phyloP scores from a whole-genome alignment of 2,113 vertebrate species.

The Girardinichthys multiradiatus region DNA sequence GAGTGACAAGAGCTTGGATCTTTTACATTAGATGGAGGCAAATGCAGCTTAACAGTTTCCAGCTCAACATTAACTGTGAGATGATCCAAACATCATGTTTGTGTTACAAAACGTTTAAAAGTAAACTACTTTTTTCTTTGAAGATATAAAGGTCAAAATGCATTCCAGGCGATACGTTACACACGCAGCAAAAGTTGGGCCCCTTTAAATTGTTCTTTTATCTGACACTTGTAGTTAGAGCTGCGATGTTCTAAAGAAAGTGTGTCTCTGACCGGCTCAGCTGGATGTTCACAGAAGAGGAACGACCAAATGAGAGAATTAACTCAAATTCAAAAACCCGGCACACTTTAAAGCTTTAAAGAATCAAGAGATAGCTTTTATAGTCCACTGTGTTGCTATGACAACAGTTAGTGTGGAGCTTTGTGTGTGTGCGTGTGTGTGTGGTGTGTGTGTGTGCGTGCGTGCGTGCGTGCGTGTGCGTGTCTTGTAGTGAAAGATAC shows the following conservation, averaged over 20 bases:
- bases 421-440: not conserved
- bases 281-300: constrained; percentile 32
- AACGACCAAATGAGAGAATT: constrained; percentile 59
- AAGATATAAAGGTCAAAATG: not conserved
- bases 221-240: constrained; percentile 16
- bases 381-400: constrained; percentile 66
- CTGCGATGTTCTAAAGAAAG: constrained; percentile 27
- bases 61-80: too few species aligned
- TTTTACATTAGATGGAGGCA: too few species aligned
- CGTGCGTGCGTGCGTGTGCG: too few species aligned
- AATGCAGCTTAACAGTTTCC: too few species aligned
- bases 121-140: not conserved
- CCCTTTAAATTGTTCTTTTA: constrained; percentile 30
- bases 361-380: constrained; percentile 42
- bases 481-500: constrained; percentile 43
- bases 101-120: not conserved
- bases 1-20: too few species aligned
- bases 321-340: constrained; percentile 52
- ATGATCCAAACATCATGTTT: too few species aligned
- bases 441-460: not conserved
- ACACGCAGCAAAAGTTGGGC: constrained; percentile 14
- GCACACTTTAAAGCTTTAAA: constrained; percentile 69
- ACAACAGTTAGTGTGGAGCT: constrained; percentile 41
- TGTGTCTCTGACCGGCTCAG: constrained; percentile 28
- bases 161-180: not conserved